Percentiles rank a stretch among this genome's conserved stretches.
Evolutionary conservation across 1,140 invertebrate species (phyloP).

Genomic region (Zaprionus vittiger): DNA sequence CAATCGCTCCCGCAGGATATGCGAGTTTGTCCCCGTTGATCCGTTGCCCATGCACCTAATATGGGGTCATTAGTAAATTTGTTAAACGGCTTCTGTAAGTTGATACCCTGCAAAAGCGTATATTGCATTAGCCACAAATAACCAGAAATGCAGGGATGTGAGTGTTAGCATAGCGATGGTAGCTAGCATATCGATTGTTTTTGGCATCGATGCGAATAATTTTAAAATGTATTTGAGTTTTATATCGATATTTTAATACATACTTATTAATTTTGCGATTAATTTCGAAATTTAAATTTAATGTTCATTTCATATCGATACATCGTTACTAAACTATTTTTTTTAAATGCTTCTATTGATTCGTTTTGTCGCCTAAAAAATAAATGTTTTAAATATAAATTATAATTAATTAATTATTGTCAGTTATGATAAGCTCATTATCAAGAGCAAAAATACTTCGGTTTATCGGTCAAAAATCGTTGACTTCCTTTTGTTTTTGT

Average conservation of each 20-base stretch:
- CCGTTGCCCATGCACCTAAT: conserved; percentile 31
- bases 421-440: background rate
- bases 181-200: background rate
- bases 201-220: background rate
- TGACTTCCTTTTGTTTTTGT: background rate
- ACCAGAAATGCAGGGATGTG: background rate
- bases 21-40: background rate
- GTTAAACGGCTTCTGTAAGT: conserved; percentile 59
- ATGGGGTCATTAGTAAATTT: conserved; percentile 81
- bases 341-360: no score
- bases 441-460: background rate
- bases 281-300: no score
- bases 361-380: no score
- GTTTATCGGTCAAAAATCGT: background rate
- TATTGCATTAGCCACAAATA: background rate
- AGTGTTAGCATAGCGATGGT: background rate
- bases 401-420: background rate
- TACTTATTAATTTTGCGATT: no score
- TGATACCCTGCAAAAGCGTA: conserved; percentile 35
- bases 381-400: background rate
- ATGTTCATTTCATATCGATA: no score
- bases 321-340: no score
- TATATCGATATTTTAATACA: no score
- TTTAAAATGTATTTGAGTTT: background rate
- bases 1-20: background rate